Conservation (phyloP, 2,888 invertebrate species). For the Caenorhabditis japonica region DNA sequence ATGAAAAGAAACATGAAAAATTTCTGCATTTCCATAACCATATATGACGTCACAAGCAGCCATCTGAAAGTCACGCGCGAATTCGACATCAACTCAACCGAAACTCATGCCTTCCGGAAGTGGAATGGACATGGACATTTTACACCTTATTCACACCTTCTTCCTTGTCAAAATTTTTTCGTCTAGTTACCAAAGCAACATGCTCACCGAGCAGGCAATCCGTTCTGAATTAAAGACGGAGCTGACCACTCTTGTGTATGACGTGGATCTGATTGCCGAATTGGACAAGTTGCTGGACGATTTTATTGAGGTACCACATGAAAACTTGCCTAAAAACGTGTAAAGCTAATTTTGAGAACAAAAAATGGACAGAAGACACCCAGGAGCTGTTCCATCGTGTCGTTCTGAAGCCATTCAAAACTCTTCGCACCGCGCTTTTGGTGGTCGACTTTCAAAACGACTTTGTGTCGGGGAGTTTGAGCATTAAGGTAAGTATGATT, state of each 20-base stretch:
- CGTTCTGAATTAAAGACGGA: constrained; percentile 25
- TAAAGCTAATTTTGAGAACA: constrained; percentile 20
- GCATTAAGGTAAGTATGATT: constrained; percentile 82
- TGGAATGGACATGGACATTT: too few relatives aligned
- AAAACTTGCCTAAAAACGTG: neutral
- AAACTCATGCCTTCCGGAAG: too few relatives aligned
- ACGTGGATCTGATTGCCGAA: constrained; percentile 40
- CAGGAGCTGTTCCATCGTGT: constrained; percentile 35
- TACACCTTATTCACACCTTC: too few relatives aligned
- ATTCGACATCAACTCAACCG: too few relatives aligned
- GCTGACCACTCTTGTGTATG: constrained; percentile 23
- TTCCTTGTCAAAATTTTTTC: constrained; percentile 41
- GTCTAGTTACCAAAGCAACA: constrained; percentile 32
- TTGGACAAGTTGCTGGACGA: constrained; percentile 36
- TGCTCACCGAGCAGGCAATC: constrained; percentile 30
- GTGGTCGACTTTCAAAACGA: constrained; percentile 98
- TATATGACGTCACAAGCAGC: too few relatives aligned
- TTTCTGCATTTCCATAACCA: too few relatives aligned
- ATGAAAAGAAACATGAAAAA: too few relatives aligned
- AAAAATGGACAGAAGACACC: constrained; percentile 45
- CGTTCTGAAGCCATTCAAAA: constrained; percentile 51
- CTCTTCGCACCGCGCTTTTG: constrained; percentile 83
- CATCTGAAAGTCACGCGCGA: too few relatives aligned
- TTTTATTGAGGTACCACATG: constrained; percentile 39
- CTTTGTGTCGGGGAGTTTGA: constrained; percentile 93